These are phyloP conservation scores for Onychorhynchus coronatus DNA, from an alignment of 2,113 vertebrate genomes.

Conservation along the genomic window DNA sequence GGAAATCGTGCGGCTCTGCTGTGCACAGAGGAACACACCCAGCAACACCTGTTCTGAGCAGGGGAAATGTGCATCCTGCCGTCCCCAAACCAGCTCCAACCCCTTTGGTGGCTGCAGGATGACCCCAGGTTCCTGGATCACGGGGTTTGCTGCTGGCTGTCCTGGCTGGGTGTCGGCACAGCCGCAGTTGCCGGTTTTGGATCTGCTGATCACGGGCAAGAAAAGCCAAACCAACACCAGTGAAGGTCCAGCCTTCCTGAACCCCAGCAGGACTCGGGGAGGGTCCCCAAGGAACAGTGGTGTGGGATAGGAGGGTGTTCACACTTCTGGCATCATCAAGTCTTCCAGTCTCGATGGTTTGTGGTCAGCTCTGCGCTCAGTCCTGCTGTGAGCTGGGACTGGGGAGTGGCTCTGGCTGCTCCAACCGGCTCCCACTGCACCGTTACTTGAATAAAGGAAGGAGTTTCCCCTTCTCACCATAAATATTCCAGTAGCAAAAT, in stretches of 20 bases:
- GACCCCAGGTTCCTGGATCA: background rate
- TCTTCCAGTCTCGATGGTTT: conserved; percentile 9
- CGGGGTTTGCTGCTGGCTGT: background rate
- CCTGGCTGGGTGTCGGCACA: background rate
- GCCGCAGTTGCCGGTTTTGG: fast-evolving
- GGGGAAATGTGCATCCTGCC: background rate
- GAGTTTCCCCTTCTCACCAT: conserved; percentile 42
- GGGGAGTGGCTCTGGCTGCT: background rate
- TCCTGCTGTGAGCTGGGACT: background rate
- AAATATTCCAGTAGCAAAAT: conserved; percentile 61
- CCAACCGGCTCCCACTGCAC: background rate
- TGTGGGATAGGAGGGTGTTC: background rate
- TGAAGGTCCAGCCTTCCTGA: background rate
- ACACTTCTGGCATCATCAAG: background rate
- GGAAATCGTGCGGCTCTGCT: background rate
- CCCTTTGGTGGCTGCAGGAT: background rate
- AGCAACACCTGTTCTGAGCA: background rate
- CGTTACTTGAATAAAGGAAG: conserved; percentile 60
- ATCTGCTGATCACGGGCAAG: background rate
- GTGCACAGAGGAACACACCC: background rate
- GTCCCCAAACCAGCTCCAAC: background rate
- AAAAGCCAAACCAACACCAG: background rate
- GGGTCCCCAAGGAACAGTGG: background rate
- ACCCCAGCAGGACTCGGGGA: background rate
- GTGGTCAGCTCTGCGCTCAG: background rate